These are phyloP conservation scores for Menidia menidia DNA, from an alignment of 2,797 vertebrate genomes.

Conservation along the genomic window DNA sequence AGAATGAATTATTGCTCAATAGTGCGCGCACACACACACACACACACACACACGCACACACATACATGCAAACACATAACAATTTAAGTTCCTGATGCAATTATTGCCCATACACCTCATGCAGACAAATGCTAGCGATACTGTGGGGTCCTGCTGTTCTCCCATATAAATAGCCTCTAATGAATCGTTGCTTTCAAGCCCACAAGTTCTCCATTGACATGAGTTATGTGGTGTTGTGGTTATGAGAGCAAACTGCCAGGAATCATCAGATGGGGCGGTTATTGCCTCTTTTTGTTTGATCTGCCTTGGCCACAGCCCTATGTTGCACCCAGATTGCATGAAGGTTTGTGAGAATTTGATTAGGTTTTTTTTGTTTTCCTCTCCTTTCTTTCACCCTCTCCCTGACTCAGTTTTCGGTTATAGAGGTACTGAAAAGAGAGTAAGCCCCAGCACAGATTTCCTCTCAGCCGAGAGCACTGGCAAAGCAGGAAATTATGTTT, in stretches of 20 bases:
- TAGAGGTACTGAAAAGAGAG: neutral
- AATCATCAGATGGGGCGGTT: slow-evolving; percentile 51
- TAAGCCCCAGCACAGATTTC: neutral
- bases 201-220: slow-evolving; percentile 53
- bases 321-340: slow-evolving; percentile 40
- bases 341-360: slow-evolving; percentile 20
- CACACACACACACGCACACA: neutral
- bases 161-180: slow-evolving; percentile 63
- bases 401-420: neutral
- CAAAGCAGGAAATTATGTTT: neutral
- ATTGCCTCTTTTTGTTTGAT: slow-evolving; percentile 44
- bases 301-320: slow-evolving; percentile 11
- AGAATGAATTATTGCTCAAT: slow-evolving; percentile 39
- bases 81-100: slow-evolving; percentile 66
- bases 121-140: slow-evolving; percentile 53
- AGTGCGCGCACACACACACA: neutral
- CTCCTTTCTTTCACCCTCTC: neutral
- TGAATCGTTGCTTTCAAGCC: slow-evolving; percentile 55
- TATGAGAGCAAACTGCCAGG: slow-evolving; percentile 40
- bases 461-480: neutral
- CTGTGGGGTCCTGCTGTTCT: slow-evolving; percentile 59
- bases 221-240: slow-evolving; percentile 50
- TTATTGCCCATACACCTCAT: slow-evolving; percentile 59
- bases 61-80: slow-evolving; percentile 4
- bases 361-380: neutral